phyloP scores from a whole-genome alignment of 1,140 invertebrate genomes.

The Polypedilum vanderplanki region DNA sequence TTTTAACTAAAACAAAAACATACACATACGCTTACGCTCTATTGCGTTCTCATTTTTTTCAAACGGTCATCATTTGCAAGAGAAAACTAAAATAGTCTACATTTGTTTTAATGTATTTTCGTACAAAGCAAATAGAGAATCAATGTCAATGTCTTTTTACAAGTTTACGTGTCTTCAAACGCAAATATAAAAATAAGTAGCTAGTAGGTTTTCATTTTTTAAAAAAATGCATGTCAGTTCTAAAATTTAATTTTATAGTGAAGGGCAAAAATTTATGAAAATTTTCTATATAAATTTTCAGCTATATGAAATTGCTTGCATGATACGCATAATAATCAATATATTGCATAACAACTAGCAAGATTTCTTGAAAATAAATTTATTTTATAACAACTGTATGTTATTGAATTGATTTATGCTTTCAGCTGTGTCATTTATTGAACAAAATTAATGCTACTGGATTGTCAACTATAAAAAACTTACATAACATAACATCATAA shows the following conservation, averaged over 20 bases:
- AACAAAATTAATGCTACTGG: neutral
- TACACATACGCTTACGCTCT: neutral
- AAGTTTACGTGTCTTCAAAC: neutral
- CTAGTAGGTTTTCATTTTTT: neutral
- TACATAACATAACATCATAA: no score
- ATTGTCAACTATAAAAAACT: neutral
- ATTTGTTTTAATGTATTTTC: no score
- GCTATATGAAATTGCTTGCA: neutral
- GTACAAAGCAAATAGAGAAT: neutral
- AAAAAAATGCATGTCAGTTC: neutral
- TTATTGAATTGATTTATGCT: neutral
- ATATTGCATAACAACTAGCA: neutral
- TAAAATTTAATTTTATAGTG: neutral
- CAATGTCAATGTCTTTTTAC: constrained; percentile 24
- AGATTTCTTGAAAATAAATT: neutral
- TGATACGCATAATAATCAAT: constrained; percentile 25
- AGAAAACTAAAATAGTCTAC: neutral
- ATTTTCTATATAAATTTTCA: neutral
- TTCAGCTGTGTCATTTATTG: constrained; percentile 7
- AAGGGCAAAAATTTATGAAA: neutral
- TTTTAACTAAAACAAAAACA: neutral
- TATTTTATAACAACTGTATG: neutral
- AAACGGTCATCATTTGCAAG: neutral
- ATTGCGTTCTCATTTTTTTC: no score
- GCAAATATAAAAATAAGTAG: neutral